A percentile compares a stretch with the other conserved stretches of the same genome.
Conservation (phyloP, 53 echinoderm and acorn worm species). For the Crossaster papposus region DNA sequence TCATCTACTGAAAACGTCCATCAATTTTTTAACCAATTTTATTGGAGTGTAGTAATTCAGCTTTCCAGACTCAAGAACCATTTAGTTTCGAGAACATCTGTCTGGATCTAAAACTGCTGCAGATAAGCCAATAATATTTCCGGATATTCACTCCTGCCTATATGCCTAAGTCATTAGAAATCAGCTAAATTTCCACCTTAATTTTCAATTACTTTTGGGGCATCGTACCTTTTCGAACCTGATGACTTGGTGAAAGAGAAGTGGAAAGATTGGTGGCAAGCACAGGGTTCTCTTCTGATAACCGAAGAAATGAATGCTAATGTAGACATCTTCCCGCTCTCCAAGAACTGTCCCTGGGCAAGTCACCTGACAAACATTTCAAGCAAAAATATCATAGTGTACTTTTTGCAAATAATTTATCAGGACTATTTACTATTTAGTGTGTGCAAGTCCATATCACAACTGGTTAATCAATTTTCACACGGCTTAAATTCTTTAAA, state of each 20-base stretch:
- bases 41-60: too few species aligned
- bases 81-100: too few species aligned
- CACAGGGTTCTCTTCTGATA: constrained; percentile 85
- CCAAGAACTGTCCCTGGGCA: constrained; percentile 93
- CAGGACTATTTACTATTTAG: too few species aligned
- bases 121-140: too few species aligned
- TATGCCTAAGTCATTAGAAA: too few species aligned
- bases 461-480: constrained; percentile 1
- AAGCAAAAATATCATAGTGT: not conserved
- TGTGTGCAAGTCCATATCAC: constrained; percentile 8
- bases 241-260: constrained; percentile 90
- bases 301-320: constrained; percentile 84
- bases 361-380: constrained; percentile 70
- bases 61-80: too few species aligned
- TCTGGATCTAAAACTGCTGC: too few species aligned
- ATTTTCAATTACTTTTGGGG: too few species aligned
- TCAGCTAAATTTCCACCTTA: too few species aligned
- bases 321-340: constrained; percentile 89
- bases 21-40: too few species aligned
- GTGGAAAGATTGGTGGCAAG: constrained; percentile 91
- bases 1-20: too few species aligned
- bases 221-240: constrained; percentile 88
- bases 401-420: not conserved
- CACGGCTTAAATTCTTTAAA: not conserved
- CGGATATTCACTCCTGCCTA: too few species aligned